A percentile compares a stretch with the other conserved stretches of the same genome.
These are phyloP conservation scores for Drosophila mauritiana DNA, from an alignment of 1,140 invertebrate species.

Conservation along the genomic window DNA sequence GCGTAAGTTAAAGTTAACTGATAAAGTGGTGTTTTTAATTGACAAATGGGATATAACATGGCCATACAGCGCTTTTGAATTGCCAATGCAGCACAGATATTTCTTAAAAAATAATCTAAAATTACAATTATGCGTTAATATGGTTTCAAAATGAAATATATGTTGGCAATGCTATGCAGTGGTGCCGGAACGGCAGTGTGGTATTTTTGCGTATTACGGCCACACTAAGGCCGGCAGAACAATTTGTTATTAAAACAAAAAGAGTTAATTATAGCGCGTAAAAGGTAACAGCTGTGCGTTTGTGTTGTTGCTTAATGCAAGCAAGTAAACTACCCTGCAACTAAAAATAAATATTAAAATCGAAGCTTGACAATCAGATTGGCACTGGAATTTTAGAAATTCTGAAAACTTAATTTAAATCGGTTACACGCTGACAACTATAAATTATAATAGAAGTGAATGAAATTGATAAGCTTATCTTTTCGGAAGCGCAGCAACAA, in stretches of 20 bases:
- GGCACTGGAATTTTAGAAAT: conserved; percentile 3
- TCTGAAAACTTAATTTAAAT: conserved; percentile 15
- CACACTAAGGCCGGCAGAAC: conserved; percentile 25
- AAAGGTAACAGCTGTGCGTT: conserved; percentile 32
- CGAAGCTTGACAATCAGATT: neutral
- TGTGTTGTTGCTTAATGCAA: neutral
- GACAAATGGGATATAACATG: neutral
- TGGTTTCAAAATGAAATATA: neutral
- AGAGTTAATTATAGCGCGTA: conserved; percentile 30
- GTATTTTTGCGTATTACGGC: conserved; percentile 7
- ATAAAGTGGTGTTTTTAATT: neutral
- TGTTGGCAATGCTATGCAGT: neutral
- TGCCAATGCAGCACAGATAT: too few relatives aligned
- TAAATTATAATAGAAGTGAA: conserved; percentile 44
- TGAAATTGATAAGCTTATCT: conserved; percentile 56
- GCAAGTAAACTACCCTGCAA: neutral
- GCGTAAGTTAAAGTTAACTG: conserved; percentile 41
- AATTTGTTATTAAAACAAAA: conserved; percentile 15
- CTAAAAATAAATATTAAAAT: neutral
- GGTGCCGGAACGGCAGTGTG: neutral
- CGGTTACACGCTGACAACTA: conserved; percentile 43
- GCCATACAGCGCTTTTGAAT: neutral
- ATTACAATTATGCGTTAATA: too few relatives aligned
- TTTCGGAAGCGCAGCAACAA: conserved; percentile 42
- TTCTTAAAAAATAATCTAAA: too few relatives aligned